Evolutionary conservation across 2,888 invertebrate species (phyloP), one percentile per base, ranked within the genome.

Genomic region (Eutolmus rufibarbis): DNA sequence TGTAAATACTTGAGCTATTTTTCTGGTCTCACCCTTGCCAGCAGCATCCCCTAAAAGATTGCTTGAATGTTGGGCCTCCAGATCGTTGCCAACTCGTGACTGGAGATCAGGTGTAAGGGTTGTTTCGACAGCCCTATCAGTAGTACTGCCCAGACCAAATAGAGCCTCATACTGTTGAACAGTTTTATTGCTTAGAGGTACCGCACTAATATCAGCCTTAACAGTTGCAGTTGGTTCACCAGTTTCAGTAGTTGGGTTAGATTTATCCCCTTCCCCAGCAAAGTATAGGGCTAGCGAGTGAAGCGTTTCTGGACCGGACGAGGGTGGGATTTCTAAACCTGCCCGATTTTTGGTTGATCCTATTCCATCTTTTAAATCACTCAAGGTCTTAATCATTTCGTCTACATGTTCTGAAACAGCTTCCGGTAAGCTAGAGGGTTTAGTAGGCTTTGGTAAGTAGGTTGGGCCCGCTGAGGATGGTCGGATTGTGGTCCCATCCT

Each of bases 1-100:
- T 0, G 97, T 97, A 90, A 97, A 97, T 4, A 97, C 96, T 92
- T 96, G 96, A 0, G 97, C 97, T 5, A 97, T 92, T 91, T 97
- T 96, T 85, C 97, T 94, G 0, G 97, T 94, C 92, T 95, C 94
- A n/a, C 96, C 94, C 89, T 92, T 90, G 89, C 91, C 91, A 4
- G 91, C 93, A 90, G 91, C 91, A 86, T 92, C 94, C 46, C 94
- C 94, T 7, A 96, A 91, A 0, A 95, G 94, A 31, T 95, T 94
- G 90, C 95, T 94, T 90, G 95, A 94, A 92, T 96, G 94, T 90
- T 95, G 94, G 86, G 94, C 92, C 76, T 95, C 93, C 12, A 95
- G 91, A 90, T 95, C 95, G 82, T 92, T 92, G 28, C 89, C 90
- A 2, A 89, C 89, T 76, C 79, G 23, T 4, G 77, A 46, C 1